Percentiles rank a stretch among this genome's conserved stretches.
phyloP scores from a whole-genome alignment of 2,797 vertebrate species.

The Platyrinchus mystaceus region DNA sequence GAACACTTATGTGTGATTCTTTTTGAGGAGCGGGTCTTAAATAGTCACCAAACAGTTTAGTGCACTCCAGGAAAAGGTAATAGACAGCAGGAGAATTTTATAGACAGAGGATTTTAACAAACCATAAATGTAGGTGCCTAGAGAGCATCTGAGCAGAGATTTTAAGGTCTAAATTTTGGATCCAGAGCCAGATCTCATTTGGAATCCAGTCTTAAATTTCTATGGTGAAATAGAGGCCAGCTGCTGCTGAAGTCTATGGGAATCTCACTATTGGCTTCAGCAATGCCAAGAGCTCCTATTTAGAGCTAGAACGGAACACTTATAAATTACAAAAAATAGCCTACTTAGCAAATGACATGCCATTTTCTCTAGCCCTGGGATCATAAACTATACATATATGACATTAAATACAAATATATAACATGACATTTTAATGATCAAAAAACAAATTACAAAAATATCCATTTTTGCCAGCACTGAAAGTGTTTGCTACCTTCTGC shows the following conservation, averaged over 20 bases:
- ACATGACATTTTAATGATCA: neutral
- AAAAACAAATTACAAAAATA: neutral
- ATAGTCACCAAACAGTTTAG: neutral
- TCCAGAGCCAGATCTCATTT: neutral
- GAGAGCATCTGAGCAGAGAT: neutral
- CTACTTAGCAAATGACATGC: neutral
- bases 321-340: neutral
- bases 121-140: neutral
- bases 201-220: neutral
- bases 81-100: neutral
- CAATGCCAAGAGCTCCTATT: neutral
- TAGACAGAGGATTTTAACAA: neutral
- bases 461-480: neutral
- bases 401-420: neutral
- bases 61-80: neutral
- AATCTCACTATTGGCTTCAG: slow-evolving; percentile 1
- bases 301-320: neutral
- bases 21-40: neutral
- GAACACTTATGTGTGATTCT: neutral
- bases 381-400: neutral
- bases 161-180: neutral
- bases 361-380: neutral
- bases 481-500: neutral
- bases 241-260: neutral
- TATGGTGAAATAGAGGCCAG: slow-evolving; percentile 2